These are phyloP conservation scores for Leptoteleia sp. DNA, from an alignment of 1,140 invertebrate species.

Conservation along the genomic window DNA sequence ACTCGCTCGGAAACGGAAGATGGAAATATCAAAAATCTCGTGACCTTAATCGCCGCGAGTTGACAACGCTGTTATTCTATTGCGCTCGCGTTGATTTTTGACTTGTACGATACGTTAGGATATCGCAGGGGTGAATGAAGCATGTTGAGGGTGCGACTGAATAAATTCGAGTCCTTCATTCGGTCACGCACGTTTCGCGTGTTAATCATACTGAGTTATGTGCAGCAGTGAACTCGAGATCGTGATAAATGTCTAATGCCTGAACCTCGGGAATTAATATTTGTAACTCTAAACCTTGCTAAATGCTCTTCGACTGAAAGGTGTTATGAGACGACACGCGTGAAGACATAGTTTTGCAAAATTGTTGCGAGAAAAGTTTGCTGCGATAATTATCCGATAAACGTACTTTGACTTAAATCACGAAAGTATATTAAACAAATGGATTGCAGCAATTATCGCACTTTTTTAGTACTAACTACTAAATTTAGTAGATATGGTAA, in stretches of 20 bases:
- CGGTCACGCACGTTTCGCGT: constrained; percentile 75
- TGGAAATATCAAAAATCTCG: constrained; percentile 31
- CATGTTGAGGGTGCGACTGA: constrained; percentile 64
- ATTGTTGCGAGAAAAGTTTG: constrained; percentile 66
- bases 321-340: background rate
- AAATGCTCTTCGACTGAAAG: constrained; percentile 34
- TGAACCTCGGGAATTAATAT: constrained; percentile 71
- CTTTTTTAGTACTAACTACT: too few species aligned
- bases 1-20: constrained; percentile 13
- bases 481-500: too few species aligned
- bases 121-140: constrained; percentile 31
- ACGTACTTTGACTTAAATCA: too few species aligned
- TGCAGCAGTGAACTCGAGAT: constrained; percentile 70
- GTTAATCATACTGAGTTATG: constrained; percentile 77
- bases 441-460: too few species aligned
- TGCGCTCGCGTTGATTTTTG: constrained; percentile 42
- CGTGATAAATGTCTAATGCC: constrained; percentile 74
- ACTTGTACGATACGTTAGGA: constrained; percentile 32
- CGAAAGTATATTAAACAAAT: too few species aligned
- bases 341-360: constrained; percentile 42
- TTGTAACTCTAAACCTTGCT: constrained; percentile 68
- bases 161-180: constrained; percentile 74
- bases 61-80: constrained; percentile 40
- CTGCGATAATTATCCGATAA: too few species aligned
- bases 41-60: constrained; percentile 19